Evolutionary conservation across 2,113 vertebrate genomes (phyloP), one percentile per base, ranked within the genome.

Genomic region (Mesitornis unicolor): DNA sequence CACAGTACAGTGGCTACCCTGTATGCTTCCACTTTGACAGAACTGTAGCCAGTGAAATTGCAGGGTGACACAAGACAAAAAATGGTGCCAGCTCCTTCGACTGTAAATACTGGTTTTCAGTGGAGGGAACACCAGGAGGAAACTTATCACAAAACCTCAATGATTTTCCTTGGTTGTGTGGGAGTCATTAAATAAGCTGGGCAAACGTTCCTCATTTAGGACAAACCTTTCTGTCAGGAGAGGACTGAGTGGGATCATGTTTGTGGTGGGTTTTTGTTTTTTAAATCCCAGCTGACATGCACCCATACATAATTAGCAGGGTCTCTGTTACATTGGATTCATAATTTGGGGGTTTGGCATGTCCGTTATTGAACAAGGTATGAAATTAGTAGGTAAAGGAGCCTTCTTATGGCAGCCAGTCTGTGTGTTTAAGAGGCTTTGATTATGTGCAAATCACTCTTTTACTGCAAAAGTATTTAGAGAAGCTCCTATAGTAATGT

Each of bases 71-170:
- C 40, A 43, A 53, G 59, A 65, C 24, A 16, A 40, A 86, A 86
- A 73, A 5, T 77, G 28, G 10, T 88, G 88, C 50, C 68, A 65
- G 0, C 26, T 63, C 38, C 83, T 53, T 47, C 75, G 59, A 50
- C 74, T 84, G 74, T 82, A 86, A 95, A 92, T 45, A 15, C 8
- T 10, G 38, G 29, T 74, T 86, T 92, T 86, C 51, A n/a, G 54
- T 40, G 20, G 12, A 67, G 86, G 45, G 33, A 92, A 70, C 47
- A 84, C 87, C 56, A 57, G 11, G n/a, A 84, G 61, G 48, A 92
- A 95, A 85, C 16, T 31, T 54, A 51, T 68, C 87, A 69, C 65
- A 68, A 96, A 93, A 85, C 91, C 80, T 90, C 94, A 63, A 18
- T 0, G 8, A 59, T 88, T 83, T 87, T 29, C 31, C 61, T 79